phyloP scores from a whole-genome alignment of 2,797 vertebrate genomes.

The Argya squamiceps region DNA sequence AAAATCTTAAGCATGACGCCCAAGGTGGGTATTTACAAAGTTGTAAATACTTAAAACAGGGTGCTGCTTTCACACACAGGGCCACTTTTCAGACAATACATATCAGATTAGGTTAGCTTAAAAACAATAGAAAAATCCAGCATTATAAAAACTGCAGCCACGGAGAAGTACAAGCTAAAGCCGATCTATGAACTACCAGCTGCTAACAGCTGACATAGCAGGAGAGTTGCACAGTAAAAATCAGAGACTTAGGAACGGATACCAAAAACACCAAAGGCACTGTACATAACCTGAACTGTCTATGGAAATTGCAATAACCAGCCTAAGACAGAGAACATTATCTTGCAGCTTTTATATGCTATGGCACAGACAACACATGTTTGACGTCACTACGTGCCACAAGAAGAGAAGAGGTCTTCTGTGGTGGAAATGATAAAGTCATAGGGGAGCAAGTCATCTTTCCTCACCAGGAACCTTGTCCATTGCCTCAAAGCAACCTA shows the following conservation, averaged over 20 bases:
- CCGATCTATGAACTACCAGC: neutral
- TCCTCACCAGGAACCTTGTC: neutral
- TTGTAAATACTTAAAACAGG: neutral
- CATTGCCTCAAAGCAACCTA: neutral
- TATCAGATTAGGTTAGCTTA: neutral
- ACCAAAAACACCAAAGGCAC: neutral
- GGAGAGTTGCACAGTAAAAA: neutral
- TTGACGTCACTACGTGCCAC: neutral
- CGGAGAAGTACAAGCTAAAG: neutral
- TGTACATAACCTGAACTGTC: neutral
- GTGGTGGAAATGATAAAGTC: neutral
- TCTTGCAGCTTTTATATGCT: neutral
- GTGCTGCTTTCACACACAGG: fast-evolving
- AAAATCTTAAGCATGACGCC: neutral
- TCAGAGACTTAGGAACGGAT: neutral
- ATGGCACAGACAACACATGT: neutral
- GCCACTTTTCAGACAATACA: neutral
- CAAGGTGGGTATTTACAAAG: neutral
- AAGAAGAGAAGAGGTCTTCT: neutral
- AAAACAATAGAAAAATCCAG: neutral
- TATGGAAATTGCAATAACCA: neutral
- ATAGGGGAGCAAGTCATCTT: neutral
- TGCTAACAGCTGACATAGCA: neutral
- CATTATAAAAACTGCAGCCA: neutral
- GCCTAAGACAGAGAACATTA: neutral